Percentiles rank a stretch among this genome's conserved stretches.
These are phyloP conservation scores for Desmophyllum pertusum DNA, from an alignment of 92 coral and sea anemone species.

Conservation along the genomic window DNA sequence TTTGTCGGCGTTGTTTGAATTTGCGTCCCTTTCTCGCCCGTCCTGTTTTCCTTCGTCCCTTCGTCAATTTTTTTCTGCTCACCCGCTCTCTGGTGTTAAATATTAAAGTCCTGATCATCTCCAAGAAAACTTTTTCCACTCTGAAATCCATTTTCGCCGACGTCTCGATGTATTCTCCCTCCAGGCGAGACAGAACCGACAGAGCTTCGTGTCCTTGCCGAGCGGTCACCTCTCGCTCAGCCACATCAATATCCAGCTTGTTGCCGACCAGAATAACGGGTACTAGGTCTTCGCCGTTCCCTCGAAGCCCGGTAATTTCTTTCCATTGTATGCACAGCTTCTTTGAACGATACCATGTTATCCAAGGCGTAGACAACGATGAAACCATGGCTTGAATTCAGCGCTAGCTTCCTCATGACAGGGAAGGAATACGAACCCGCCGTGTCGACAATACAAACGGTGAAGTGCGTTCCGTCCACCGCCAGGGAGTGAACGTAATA, in stretches of 20 bases:
- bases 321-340: constrained; percentile 67
- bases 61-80: constrained; percentile 12
- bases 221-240: constrained; percentile 49
- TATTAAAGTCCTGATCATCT: constrained; percentile 28
- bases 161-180: constrained; percentile 77
- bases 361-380: constrained; percentile 77
- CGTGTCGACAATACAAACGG: constrained; percentile 77
- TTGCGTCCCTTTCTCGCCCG: background rate
- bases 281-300: constrained; percentile 18
- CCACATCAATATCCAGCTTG: constrained; percentile 68
- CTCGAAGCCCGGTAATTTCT: constrained; percentile 45
- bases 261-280: constrained; percentile 71
- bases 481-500: constrained; percentile 67
- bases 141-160: constrained; percentile 70
- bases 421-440: constrained; percentile 82
- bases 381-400: constrained; percentile 72
- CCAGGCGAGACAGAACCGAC: constrained; percentile 45
- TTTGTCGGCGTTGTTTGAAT: background rate
- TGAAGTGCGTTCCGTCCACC: constrained; percentile 58
- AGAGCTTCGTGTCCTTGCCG: constrained; percentile 56
- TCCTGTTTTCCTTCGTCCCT: constrained; percentile 1
- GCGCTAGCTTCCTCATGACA: constrained; percentile 76
- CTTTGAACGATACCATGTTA: constrained; percentile 60
- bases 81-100: constrained; percentile 19
- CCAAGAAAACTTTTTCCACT: constrained; percentile 53